These are phyloP conservation scores for Amblyteles armatorius DNA, from an alignment of 2,888 invertebrate genomes.

Conservation along the genomic window DNA sequence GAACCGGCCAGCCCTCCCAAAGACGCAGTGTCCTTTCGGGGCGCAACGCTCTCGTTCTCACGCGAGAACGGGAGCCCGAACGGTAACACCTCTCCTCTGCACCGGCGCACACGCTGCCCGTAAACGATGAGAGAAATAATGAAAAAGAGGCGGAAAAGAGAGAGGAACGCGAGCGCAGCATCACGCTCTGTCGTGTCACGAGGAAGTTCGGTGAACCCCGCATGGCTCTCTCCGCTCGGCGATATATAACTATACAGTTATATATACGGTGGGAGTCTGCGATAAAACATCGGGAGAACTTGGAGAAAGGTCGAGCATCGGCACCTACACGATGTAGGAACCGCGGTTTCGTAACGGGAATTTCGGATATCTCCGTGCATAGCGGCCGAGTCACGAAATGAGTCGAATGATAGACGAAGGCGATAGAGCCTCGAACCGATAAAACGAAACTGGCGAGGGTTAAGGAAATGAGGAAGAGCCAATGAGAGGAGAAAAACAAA, in stretches of 20 bases:
- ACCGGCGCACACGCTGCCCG: not conserved
- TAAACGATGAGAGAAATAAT: slow-evolving; percentile 15
- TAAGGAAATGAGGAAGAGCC: not conserved
- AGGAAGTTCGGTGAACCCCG: slow-evolving; percentile 55
- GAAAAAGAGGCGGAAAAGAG: not conserved
- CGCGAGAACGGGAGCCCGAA: slow-evolving; percentile 60
- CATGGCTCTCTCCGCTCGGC: slow-evolving; percentile 5
- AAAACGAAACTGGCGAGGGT: not conserved
- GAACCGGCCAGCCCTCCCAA: slow-evolving; percentile 22
- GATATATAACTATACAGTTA: slow-evolving; percentile 7
- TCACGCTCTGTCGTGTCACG: slow-evolving; percentile 57
- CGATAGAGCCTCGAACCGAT: slow-evolving; percentile 5
- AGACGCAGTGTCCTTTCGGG: slow-evolving; percentile 51
- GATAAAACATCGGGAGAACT: slow-evolving; percentile 34
- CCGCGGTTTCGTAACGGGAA: slow-evolving; percentile 33
- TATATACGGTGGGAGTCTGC: not conserved
- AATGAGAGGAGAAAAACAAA: slow-evolving; percentile 23
- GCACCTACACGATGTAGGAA: slow-evolving; percentile 24
- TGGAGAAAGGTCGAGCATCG: slow-evolving; percentile 51
- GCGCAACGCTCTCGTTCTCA: slow-evolving; percentile 68
- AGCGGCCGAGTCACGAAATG: slow-evolving; percentile 37
- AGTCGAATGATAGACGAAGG: slow-evolving; percentile 12
- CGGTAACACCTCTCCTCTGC: slow-evolving; percentile 31
- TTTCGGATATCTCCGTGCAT: slow-evolving; percentile 26
- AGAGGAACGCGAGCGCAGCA: slow-evolving; percentile 39